A percentile compares a stretch with the other conserved stretches of the same genome.
These are phyloP conservation scores for Dermatemys mawii DNA, from an alignment of 2,113 vertebrate genomes.

Conservation along the genomic window DNA sequence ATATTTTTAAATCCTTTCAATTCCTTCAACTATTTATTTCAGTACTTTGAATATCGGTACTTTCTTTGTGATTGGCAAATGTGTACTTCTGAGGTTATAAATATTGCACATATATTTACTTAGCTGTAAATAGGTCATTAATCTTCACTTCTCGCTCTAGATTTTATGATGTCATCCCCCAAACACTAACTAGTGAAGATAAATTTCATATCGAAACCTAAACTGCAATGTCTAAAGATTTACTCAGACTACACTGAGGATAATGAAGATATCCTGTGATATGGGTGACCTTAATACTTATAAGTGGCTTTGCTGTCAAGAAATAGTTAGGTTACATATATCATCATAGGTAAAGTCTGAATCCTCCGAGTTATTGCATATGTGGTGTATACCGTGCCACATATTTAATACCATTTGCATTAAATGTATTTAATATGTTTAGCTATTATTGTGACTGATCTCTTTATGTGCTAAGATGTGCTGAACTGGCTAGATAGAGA, in stretches of 20 bases:
- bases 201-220: not conserved
- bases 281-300: not conserved
- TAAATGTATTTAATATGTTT: not conserved
- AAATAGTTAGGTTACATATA: not conserved
- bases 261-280: not conserved
- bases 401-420: not conserved
- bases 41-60: not conserved
- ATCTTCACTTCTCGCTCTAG: not conserved
- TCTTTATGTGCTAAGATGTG: not conserved
- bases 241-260: not conserved
- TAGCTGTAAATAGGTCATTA: not conserved
- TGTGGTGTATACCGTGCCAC: not conserved
- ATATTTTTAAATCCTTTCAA: not conserved
- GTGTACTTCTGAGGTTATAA: not conserved
- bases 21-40: not conserved
- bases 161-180: not conserved
- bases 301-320: not conserved
- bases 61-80: not conserved
- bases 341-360: not conserved
- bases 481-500: not conserved
- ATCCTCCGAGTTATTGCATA: not conserved
- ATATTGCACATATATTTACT: not conserved
- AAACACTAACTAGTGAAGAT: not conserved
- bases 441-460: not conserved
- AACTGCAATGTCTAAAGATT: not conserved